Base-by-base conservation (phyloP, 1,140 invertebrate species). In the Penaeus vannamei region DNA sequence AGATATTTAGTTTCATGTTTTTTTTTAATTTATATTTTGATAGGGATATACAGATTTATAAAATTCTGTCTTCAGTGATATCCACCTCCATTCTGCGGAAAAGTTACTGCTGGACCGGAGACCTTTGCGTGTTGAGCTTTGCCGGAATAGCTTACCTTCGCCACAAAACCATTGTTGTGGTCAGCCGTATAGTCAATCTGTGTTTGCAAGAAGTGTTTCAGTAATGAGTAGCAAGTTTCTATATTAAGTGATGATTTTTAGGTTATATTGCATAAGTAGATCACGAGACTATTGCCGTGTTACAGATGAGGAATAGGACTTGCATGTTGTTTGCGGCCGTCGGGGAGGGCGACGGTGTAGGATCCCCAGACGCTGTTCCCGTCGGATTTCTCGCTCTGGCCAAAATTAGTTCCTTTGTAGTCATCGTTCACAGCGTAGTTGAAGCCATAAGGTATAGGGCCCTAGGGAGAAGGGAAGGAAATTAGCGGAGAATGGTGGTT, bases 91-190 rank as follows among this genome's bases (percentile, higher is more conserved):
- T 86, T 76, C 59, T 76, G 85, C 76, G 19, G 10, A 61, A 77
- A 86, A 36, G 85, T 86, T 1, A 81, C 85, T 12, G 85, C 29
- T 3, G 85, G 60, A 26, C 60, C 76, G 19, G 79, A 86, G 29
- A 62, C 46, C 76, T 81, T 59, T 29, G 85, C 76, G 76, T 86
- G 81, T 59, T 84, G 86, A 14, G 86, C 86, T 53, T 88, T 61
- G 7, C 86, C 86, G 29, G 80, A 88, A 66, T 88, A 88, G 17
- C 66, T 64, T 1, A 88, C 86, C 29, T 88, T 80, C 32, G 86
- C 86, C 80, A 77, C 64, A 46, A 77, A 88, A 29, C 86, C 86
- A 22, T 88, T 88, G 81, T 88, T 60, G 66, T 88, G 81, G 66
- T 88, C 86, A 14, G 81, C 86, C 66, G 29, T 66, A 81, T 88